These are phyloP conservation scores for Gymnoscopelus microlampas DNA, from an alignment of 2,797 vertebrate genomes.

Conservation along the genomic window DNA sequence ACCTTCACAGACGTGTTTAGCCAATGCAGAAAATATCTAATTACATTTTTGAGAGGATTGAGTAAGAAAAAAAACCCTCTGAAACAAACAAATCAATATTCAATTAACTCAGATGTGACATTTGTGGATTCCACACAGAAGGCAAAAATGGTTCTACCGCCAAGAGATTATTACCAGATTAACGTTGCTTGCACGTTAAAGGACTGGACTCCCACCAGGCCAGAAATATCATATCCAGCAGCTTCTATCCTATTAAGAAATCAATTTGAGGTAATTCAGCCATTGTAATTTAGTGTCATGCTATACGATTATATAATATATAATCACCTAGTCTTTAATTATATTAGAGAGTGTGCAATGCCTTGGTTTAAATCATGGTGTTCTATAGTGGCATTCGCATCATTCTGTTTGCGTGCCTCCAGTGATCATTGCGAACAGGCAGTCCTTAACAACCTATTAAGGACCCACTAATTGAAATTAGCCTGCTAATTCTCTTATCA, in stretches of 20 bases:
- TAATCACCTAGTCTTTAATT: slow-evolving; percentile 61
- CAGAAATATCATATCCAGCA: slow-evolving; percentile 48
- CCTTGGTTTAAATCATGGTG: slow-evolving; percentile 44
- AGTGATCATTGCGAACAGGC: slow-evolving; percentile 51
- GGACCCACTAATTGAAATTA: slow-evolving; percentile 57
- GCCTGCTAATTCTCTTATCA: slow-evolving; percentile 58
- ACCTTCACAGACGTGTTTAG: slow-evolving; percentile 43
- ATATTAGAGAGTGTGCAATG: slow-evolving; percentile 41
- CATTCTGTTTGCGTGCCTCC: slow-evolving; percentile 47
- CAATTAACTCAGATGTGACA: slow-evolving; percentile 67
- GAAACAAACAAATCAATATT: slow-evolving; percentile 77
- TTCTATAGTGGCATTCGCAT: slow-evolving; percentile 42
- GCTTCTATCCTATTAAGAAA: slow-evolving; percentile 55
- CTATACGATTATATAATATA: slow-evolving; percentile 4
- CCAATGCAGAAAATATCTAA: slow-evolving; percentile 57
- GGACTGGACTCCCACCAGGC: slow-evolving; percentile 34
- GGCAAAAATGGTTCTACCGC: slow-evolving; percentile 21
- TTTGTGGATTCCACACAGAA: slow-evolving; percentile 42
- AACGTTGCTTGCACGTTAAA: slow-evolving; percentile 36
- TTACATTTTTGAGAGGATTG: slow-evolving; percentile 49
- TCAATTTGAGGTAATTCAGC: slow-evolving; percentile 50
- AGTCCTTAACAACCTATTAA: slow-evolving; percentile 53
- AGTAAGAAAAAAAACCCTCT: slow-evolving; percentile 6
- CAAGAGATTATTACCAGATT: slow-evolving; percentile 65
- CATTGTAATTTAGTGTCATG: slow-evolving; percentile 35